Evolutionary conservation across 1,140 invertebrate genomes (phyloP).

Genomic region (Conus ventricosus): DNA sequence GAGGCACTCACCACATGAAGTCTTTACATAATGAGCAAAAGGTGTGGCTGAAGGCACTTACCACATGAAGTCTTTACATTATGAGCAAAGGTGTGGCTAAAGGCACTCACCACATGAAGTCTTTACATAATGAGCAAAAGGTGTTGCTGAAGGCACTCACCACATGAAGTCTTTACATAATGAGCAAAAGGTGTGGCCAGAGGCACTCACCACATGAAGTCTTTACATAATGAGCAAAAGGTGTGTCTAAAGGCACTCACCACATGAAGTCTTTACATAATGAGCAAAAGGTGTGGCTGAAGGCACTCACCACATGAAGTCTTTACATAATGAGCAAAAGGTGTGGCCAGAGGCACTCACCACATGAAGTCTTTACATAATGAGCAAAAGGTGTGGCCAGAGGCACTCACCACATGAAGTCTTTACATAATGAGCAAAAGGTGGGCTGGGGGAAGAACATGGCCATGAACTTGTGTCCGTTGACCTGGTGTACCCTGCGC

Average conservation of each 20-base stretch:
- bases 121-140: background rate
- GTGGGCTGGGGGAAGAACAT: constrained; percentile 98
- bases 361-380: constrained; percentile 61
- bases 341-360: background rate
- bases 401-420: constrained; percentile 93
- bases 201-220: too few species aligned
- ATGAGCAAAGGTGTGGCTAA: too few species aligned
- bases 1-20: too few species aligned
- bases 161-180: too few species aligned
- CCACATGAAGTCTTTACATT: too few species aligned
- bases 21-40: too few species aligned
- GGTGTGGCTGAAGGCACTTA: too few species aligned
- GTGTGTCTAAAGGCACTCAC: constrained; percentile 80
- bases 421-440: constrained; percentile 97
- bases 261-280: constrained; percentile 99
- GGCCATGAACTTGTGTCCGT: constrained; percentile 99
- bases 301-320: too few species aligned
- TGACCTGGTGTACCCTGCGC: constrained; percentile 93
- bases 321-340: background rate
- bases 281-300: constrained; percentile 99
- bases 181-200: background rate
- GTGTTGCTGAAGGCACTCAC: too few species aligned
- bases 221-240: constrained; percentile 87
- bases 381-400: constrained; percentile 90
- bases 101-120: too few species aligned